These are phyloP conservation scores for Sylvietta virens DNA, from an alignment of 2,113 vertebrate species.

Conservation along the genomic window DNA sequence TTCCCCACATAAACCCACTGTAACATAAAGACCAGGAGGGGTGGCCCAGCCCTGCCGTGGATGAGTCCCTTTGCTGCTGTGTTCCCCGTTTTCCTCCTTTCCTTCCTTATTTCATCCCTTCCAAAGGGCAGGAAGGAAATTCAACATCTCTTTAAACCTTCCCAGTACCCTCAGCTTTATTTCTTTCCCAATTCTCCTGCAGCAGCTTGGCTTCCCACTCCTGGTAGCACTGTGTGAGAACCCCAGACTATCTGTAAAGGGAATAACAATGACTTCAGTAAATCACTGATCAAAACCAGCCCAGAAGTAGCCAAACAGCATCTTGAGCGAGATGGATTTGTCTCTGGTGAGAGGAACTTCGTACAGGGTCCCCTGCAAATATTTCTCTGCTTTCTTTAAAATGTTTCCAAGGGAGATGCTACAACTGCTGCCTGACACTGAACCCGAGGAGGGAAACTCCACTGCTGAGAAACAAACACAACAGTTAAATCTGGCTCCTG, in stretches of 20 bases:
- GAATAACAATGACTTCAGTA: not conserved
- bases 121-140: not conserved
- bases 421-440: not conserved
- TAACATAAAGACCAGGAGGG: too few relatives aligned
- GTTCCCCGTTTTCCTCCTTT: not conserved
- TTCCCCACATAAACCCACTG: not conserved
- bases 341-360: not conserved
- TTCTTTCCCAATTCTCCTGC: not conserved
- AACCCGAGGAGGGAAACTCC: not conserved
- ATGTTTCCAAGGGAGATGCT: not conserved
- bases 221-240: rapidly evolving
- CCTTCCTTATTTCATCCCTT: not conserved
- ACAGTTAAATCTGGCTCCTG: not conserved
- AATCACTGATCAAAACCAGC: not conserved
- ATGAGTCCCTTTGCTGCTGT: rapidly evolving
- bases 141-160: not conserved
- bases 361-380: rapidly evolving
- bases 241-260: rapidly evolving
- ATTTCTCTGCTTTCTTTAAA: not conserved
- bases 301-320: rapidly evolving
- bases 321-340: rapidly evolving
- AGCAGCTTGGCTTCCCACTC: not conserved
- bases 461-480: not conserved
- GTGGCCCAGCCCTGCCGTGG: not conserved
- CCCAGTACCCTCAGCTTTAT: not conserved